phyloP scores from a whole-genome alignment of 2,113 vertebrate genomes.

The Peromyscus maniculatus region DNA sequence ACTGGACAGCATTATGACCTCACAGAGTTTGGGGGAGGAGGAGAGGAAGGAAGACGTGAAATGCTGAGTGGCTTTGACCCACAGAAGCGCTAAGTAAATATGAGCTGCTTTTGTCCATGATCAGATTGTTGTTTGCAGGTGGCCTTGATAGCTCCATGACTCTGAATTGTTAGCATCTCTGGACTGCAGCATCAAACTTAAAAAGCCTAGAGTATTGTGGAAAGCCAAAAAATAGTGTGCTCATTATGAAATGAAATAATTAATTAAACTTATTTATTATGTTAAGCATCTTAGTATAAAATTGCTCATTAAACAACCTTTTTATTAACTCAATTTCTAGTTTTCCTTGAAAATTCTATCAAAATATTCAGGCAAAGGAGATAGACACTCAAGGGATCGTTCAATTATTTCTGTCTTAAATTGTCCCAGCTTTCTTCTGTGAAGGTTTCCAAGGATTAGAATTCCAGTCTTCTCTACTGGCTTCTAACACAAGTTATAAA shows the following conservation, averaged over 20 bases:
- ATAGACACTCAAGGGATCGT: not conserved
- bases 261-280: not conserved
- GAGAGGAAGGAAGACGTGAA: not conserved
- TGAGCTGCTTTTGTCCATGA: not conserved
- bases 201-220: not conserved
- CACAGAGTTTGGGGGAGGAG: not conserved
- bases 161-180: slow-evolving; percentile 29
- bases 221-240: not conserved
- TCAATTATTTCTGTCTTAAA: slow-evolving; percentile 41
- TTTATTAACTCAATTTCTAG: not conserved
- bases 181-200: slow-evolving; percentile 22
- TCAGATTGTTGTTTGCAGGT: slow-evolving; percentile 21
- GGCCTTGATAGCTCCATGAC: not conserved
- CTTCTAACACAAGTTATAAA: slow-evolving; percentile 20
- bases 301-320: slow-evolving; percentile 18
- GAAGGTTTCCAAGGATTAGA: not conserved
- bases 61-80: not conserved
- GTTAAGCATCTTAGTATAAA: slow-evolving; percentile 11
- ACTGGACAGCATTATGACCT: not conserved
- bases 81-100: not conserved
- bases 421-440: slow-evolving; percentile 13
- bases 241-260: not conserved
- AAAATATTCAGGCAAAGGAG: slow-evolving; percentile 17
- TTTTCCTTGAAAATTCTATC: slow-evolving; percentile 50
- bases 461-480: slow-evolving; percentile 41